Evolutionary conservation across 2,113 vertebrate genomes (phyloP).

Genomic region (Nycticorax nycticorax): DNA sequence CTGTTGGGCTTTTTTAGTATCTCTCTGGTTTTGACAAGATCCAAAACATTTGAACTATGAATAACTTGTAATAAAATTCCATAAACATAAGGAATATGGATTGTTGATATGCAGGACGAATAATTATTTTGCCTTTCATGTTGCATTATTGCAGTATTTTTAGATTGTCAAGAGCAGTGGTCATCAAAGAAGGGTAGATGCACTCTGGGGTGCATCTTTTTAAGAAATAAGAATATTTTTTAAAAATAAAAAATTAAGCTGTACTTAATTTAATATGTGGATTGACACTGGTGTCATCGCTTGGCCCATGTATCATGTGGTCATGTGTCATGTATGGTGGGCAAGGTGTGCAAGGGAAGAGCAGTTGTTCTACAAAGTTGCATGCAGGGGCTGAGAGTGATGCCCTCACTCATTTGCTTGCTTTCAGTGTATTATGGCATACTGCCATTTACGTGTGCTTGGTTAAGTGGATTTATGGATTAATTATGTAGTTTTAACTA

Average conservation of each 20-base stretch:
- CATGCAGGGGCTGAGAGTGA: neutral
- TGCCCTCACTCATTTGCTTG: neutral
- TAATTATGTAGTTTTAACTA: constrained; percentile 35
- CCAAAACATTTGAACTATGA: neutral
- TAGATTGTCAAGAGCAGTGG: neutral
- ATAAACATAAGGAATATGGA: neutral
- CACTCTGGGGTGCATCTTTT: neutral
- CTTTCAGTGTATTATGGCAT: neutral
- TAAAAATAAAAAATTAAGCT: neutral
- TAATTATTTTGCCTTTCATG: neutral
- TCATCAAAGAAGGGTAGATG: neutral
- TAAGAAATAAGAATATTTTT: rapidly evolving
- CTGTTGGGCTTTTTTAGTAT: neutral
- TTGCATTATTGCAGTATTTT: neutral
- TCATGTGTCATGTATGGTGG: rapidly evolving
- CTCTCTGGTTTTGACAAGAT: neutral
- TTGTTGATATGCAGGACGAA: neutral
- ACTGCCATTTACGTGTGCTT: neutral
- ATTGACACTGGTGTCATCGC: neutral
- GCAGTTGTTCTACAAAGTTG: neutral
- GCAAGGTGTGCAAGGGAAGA: neutral
- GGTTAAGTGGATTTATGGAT: constrained; percentile 50
- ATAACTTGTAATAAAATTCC: neutral
- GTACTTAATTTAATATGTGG: neutral
- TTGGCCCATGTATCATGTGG: rapidly evolving